Conservation (phyloP, 35 echinoderm and acorn worm species). For the Chiridota heheva region DNA sequence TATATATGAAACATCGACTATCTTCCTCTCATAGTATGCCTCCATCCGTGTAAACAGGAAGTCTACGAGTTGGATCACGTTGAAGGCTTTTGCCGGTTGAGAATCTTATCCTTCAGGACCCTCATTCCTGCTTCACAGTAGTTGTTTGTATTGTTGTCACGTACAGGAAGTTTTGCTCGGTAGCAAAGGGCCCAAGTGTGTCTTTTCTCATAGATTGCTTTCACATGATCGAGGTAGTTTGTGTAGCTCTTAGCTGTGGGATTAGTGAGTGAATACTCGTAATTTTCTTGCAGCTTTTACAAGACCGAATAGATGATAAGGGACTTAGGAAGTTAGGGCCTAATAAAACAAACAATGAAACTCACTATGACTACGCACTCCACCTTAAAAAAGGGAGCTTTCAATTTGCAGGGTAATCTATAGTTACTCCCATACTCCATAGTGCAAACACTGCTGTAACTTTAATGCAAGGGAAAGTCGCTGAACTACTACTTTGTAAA, state of each 20-base stretch:
- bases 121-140: constrained; percentile 64
- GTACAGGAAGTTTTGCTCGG: not conserved
- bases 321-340: too few species aligned
- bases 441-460: too few species aligned
- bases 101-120: constrained; percentile 63
- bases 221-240: not conserved
- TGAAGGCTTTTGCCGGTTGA: constrained; percentile 50
- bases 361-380: too few species aligned
- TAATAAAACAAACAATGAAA: too few species aligned
- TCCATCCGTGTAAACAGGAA: constrained; percentile 62
- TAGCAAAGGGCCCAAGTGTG: constrained; percentile 36
- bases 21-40: constrained; percentile 40
- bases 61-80: constrained; percentile 50
- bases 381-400: too few species aligned
- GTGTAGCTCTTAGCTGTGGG: not conserved
- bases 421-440: too few species aligned
- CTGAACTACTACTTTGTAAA: too few species aligned
- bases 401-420: too few species aligned
- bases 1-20: constrained; percentile 46
- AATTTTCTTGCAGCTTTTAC: not conserved
- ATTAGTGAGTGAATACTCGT: too few species aligned
- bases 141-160: constrained; percentile 63
- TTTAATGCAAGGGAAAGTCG: too few species aligned
- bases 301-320: too few species aligned
- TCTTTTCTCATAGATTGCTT: constrained; percentile 27